Evolutionary conservation across 2,888 invertebrate genomes (phyloP).

Genomic region (Adineta ricciae): DNA sequence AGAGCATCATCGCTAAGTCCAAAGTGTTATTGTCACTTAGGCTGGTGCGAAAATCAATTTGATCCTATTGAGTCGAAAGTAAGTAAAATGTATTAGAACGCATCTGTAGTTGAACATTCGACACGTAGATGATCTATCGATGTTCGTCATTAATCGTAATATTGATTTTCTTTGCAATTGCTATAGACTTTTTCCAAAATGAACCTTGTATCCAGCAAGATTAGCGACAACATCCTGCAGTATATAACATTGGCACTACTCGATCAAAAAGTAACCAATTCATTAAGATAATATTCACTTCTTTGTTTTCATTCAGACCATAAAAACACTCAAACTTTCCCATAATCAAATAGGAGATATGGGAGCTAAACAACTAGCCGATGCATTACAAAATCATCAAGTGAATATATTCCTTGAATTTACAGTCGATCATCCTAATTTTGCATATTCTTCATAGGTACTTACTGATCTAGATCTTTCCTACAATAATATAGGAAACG

Average conservation of each 20-base stretch:
- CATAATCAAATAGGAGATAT: background rate
- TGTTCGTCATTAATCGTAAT: no score
- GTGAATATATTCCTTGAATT: background rate
- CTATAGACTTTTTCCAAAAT: no score
- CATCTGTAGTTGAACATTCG: no score
- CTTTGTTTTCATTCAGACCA: background rate
- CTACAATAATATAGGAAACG: background rate
- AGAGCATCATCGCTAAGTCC: no score
- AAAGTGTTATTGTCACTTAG: no score
- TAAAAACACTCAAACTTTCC: background rate
- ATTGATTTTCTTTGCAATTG: no score
- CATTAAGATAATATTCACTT: no score
- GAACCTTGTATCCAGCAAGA: background rate
- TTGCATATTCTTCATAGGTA: background rate
- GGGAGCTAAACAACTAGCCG: background rate
- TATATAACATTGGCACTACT: background rate
- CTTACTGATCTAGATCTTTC: background rate
- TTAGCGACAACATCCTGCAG: background rate
- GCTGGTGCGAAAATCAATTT: no score
- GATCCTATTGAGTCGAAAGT: no score
- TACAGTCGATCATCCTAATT: background rate
- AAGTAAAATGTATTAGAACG: no score
- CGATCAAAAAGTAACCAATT: background rate
- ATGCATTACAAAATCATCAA: background rate
- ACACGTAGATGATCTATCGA: no score